Percentiles rank a stretch among this genome's conserved stretches.
Conservation (phyloP, 1,140 invertebrate species). For the Brachionus plicatilis region DNA sequence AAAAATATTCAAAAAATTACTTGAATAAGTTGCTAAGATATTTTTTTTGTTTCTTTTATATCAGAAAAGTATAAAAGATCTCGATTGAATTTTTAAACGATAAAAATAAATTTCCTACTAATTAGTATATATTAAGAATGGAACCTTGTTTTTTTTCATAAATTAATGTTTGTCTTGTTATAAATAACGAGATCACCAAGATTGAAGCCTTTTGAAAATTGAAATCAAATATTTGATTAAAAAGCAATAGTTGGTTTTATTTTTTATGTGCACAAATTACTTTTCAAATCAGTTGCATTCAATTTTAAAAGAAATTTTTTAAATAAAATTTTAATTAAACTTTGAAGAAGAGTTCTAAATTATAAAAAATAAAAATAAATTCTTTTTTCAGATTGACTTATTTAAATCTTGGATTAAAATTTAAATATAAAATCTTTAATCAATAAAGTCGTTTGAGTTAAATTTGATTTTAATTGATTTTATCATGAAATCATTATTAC, state of each 20-base stretch:
- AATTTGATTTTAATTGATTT: background rate
- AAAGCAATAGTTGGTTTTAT: background rate
- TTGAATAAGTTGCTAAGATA: background rate
- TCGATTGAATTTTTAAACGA: background rate
- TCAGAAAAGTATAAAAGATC: background rate
- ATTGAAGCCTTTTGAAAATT: background rate
- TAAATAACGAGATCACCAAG: background rate
- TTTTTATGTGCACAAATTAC: background rate
- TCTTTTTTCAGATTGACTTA: too few species aligned
- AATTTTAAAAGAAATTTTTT: background rate
- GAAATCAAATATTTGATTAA: background rate
- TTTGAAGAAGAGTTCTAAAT: background rate
- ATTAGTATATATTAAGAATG: background rate
- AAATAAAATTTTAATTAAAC: background rate
- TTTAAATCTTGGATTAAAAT: too few species aligned
- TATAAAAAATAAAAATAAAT: too few species aligned
- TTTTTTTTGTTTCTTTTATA: background rate
- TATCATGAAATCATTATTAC: background rate
- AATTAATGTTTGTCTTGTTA: background rate
- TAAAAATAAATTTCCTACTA: background rate
- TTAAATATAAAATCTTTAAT: too few species aligned
- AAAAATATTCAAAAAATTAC: background rate
- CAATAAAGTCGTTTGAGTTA: too few species aligned
- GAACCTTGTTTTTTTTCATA: background rate
- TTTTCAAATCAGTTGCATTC: background rate